Evolutionary conservation across 2,113 vertebrate genomes (phyloP).

Genomic region (Saguinus imperator): DNA sequence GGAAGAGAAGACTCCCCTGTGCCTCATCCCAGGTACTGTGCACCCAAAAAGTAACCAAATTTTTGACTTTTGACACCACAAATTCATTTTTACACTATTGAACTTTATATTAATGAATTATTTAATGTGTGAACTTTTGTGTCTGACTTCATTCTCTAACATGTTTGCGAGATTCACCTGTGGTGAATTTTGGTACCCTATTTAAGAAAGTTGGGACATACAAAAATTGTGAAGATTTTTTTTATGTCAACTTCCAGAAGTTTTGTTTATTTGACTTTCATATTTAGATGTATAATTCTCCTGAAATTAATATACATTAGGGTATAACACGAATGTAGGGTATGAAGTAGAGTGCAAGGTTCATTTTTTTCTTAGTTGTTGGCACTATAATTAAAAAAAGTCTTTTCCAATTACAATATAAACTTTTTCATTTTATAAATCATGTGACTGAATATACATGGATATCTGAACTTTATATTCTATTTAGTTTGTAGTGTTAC

Average conservation of each 20-base stretch:
- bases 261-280: neutral
- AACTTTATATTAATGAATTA: neutral
- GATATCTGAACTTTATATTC: neutral
- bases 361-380: neutral
- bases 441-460: neutral
- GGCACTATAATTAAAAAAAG: neutral
- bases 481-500: neutral
- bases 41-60: no score
- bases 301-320: neutral
- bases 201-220: neutral
- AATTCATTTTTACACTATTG: neutral
- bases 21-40: neutral
- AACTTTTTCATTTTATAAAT: neutral
- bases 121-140: neutral
- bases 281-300: neutral
- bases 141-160: neutral
- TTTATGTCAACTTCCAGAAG: neutral
- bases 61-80: neutral
- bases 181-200: neutral
- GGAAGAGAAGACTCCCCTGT: neutral
- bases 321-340: no score
- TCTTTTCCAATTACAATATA: neutral
- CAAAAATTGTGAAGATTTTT: neutral
- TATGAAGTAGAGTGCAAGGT: neutral
- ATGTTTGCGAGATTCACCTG: neutral